Evolutionary conservation across 2,888 invertebrate genomes (phyloP).

Genomic region (Athalia rosae): DNA sequence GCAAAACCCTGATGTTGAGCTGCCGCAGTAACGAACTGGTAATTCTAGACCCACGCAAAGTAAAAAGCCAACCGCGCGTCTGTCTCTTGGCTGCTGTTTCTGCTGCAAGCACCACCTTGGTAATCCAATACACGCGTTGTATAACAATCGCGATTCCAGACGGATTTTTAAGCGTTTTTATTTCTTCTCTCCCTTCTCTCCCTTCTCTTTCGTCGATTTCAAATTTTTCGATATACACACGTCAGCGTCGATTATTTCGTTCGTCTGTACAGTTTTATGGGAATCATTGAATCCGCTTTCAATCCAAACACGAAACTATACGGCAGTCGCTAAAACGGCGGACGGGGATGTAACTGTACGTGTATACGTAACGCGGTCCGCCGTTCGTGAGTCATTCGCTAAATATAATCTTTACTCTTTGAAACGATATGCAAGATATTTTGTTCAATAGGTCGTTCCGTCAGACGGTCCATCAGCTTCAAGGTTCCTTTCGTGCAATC

Average conservation of each 20-base stretch:
- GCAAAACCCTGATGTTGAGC: conserved; percentile 19
- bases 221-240: not conserved
- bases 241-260: not conserved
- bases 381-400: conserved; percentile 36
- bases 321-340: not conserved
- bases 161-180: too few species aligned
- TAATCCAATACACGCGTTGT: too few species aligned
- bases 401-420: conserved; percentile 38
- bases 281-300: not conserved
- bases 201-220: too few species aligned
- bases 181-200: too few species aligned
- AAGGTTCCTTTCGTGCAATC: not conserved
- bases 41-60: conserved; percentile 29
- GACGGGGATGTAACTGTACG: not conserved
- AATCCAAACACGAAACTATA: not conserved
- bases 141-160: too few species aligned
- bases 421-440: conserved; percentile 38
- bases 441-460: not conserved
- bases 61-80: not conserved
- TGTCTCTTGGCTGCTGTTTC: not conserved
- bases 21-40: conserved; percentile 27
- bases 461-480: not conserved
- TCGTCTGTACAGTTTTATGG: not conserved
- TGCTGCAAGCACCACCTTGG: not conserved
- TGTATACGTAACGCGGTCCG: not conserved